These are phyloP conservation scores for Eudemis profundana DNA, from an alignment of 2,888 invertebrate species.

Conservation along the genomic window DNA sequence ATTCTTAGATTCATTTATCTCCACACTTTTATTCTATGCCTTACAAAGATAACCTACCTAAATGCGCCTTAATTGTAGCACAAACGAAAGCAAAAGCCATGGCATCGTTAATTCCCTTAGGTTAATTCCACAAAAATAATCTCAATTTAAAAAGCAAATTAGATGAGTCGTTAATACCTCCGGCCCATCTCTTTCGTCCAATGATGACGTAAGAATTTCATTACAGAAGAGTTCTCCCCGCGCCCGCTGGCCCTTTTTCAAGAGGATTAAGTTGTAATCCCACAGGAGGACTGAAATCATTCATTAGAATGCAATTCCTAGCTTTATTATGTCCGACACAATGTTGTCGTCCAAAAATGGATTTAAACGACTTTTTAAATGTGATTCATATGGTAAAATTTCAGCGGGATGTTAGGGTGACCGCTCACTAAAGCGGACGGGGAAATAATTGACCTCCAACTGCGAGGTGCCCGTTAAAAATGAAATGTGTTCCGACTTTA, in stretches of 20 bases:
- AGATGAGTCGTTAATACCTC: slow-evolving; percentile 69
- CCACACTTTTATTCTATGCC: background rate
- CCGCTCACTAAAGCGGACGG: slow-evolving; percentile 38
- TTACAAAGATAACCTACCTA: background rate
- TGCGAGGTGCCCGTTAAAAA: slow-evolving; percentile 33
- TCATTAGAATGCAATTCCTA: slow-evolving; percentile 80
- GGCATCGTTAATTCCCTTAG: slow-evolving; percentile 46
- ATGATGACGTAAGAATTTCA: slow-evolving; percentile 79
- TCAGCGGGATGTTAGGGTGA: slow-evolving; percentile 40
- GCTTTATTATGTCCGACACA: slow-evolving; percentile 74
- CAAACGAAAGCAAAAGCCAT: slow-evolving; percentile 49
- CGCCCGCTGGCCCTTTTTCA: slow-evolving; percentile 66
- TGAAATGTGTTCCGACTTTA: slow-evolving; percentile 31
- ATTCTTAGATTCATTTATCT: too few relatives aligned
- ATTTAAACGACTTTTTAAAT: slow-evolving; percentile 68
- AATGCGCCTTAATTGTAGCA: slow-evolving; percentile 6
- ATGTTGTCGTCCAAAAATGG: slow-evolving; percentile 62
- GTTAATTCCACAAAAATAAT: slow-evolving; percentile 60
- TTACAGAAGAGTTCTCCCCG: slow-evolving; percentile 62
- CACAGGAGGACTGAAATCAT: slow-evolving; percentile 79
- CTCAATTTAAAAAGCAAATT: slow-evolving; percentile 60
- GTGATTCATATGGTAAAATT: slow-evolving; percentile 55
- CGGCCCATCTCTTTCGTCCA: slow-evolving; percentile 59
- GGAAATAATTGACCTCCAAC: slow-evolving; percentile 40
- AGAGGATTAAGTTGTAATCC: slow-evolving; percentile 84